These are phyloP conservation scores for Struthidea cinerea DNA, from an alignment of 2,113 vertebrate genomes.

Conservation along the genomic window DNA sequence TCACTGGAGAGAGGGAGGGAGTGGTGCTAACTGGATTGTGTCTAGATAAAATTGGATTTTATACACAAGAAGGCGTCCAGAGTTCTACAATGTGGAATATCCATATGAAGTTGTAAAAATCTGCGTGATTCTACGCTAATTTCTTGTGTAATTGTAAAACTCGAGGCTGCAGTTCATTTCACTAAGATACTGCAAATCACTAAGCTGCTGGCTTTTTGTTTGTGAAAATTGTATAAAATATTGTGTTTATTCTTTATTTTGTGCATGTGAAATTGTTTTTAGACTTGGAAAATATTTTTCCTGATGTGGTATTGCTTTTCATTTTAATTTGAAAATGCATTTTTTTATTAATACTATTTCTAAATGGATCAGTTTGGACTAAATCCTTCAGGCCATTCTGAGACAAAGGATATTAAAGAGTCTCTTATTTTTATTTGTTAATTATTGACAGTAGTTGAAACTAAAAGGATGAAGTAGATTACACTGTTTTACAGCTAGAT, in stretches of 20 bases:
- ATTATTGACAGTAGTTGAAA: not conserved
- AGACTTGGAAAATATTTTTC: not conserved
- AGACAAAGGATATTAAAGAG: not conserved
- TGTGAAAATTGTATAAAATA: not conserved
- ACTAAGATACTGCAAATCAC: not conserved
- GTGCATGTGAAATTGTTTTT: not conserved
- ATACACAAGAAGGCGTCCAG: not conserved
- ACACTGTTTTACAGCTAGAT: not conserved
- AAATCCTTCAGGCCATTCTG: not conserved
- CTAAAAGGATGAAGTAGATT: not conserved
- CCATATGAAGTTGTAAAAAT: not conserved
- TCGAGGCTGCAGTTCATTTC: not conserved
- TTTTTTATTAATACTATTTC: not conserved
- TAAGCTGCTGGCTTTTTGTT: not conserved
- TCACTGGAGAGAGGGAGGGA: accelerated
- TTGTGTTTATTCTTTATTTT: not conserved
- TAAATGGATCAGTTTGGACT: not conserved
- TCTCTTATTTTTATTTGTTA: not conserved
- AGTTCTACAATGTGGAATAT: not conserved
- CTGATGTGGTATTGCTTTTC: not conserved
- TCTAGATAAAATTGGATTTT: not conserved
- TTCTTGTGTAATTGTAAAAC: not conserved
- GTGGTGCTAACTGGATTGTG: not conserved
- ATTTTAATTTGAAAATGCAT: not conserved
- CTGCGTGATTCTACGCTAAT: not conserved